Percentiles rank a stretch among this genome's conserved stretches.
These are phyloP conservation scores for Athene cunicularia DNA, from an alignment of 2,113 vertebrate species.

Conservation along the genomic window DNA sequence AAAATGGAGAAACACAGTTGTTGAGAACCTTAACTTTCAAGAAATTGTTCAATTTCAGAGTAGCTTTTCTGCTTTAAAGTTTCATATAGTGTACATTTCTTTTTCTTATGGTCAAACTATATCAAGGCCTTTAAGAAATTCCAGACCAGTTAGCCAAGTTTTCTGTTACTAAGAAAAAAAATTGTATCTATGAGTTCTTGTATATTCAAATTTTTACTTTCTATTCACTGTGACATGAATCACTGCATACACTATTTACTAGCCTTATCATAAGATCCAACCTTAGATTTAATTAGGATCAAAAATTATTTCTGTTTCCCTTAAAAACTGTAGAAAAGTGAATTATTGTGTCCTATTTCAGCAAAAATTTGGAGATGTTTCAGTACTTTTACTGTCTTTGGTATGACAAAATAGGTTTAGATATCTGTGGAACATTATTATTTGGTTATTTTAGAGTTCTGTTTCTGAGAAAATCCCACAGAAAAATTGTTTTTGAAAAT, in stretches of 20 bases:
- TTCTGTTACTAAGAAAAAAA: neutral
- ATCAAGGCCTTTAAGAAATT: neutral
- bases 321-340: neutral
- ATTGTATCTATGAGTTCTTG: neutral
- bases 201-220: neutral
- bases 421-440: neutral
- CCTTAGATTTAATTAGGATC: neutral
- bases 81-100: fast-evolving
- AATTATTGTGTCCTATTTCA: neutral
- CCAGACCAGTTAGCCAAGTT: neutral
- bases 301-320: neutral
- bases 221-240: neutral
- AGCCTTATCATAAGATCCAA: neutral
- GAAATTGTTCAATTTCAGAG: neutral
- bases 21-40: neutral
- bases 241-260: neutral
- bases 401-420: neutral
- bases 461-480: neutral
- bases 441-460: neutral
- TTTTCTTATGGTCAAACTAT: neutral
- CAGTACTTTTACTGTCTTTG: neutral
- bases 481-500: neutral
- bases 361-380: neutral
- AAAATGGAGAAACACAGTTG: neutral
- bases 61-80: neutral